These are phyloP conservation scores for Podarcis raffonei DNA, from an alignment of 2,113 vertebrate genomes.

Conservation along the genomic window DNA sequence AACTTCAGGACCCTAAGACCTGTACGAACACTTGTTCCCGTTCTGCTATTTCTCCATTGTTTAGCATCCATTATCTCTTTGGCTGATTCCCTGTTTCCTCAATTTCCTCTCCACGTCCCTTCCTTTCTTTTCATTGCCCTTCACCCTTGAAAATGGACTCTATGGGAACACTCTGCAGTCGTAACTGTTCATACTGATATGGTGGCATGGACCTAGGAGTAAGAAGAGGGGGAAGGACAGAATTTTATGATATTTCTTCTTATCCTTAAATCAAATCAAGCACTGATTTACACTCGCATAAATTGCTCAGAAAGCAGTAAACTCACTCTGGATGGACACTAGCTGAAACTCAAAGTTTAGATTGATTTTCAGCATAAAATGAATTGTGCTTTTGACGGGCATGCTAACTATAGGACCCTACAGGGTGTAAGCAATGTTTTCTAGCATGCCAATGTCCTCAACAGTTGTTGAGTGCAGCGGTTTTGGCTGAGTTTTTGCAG, in stretches of 20 bases:
- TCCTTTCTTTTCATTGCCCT: not conserved
- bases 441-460: conserved; percentile 41
- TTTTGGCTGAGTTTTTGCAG: conserved; percentile 3
- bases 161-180: not conserved
- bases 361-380: conserved; percentile 41
- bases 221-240: not conserved
- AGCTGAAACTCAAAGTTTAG: not conserved
- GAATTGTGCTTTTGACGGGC: not conserved
- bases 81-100: not conserved
- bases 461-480: conserved; percentile 39
- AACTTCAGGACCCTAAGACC: not conserved
- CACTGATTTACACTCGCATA: not conserved
- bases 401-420: conserved; percentile 18
- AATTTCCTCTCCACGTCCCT: not conserved
- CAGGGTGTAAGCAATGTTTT: conserved; percentile 35
- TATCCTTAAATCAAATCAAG: not conserved
- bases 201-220: not conserved
- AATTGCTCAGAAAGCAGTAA: not conserved
- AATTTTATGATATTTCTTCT: not conserved
- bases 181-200: too few relatives aligned
- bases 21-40: not conserved
- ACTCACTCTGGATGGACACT: not conserved
- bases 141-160: not conserved
- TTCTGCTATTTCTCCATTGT: not conserved
- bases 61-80: not conserved